Percentiles rank a stretch among this genome's conserved stretches.
Conservation (phyloP, 2,888 invertebrate species). For the Phortica okadai region DNA sequence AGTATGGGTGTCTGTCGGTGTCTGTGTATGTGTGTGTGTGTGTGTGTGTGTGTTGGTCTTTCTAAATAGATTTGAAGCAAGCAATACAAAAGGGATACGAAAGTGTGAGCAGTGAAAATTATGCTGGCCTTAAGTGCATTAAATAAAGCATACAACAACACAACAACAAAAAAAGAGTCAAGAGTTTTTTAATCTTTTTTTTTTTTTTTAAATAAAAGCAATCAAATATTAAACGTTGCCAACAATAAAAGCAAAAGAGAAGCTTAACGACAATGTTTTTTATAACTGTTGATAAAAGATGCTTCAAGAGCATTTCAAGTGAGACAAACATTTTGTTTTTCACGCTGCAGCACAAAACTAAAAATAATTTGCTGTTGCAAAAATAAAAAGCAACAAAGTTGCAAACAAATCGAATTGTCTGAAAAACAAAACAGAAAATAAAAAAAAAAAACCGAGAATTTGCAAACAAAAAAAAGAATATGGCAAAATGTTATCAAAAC, state of each 20-base stretch:
- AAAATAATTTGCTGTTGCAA: no score
- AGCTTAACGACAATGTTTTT: not conserved
- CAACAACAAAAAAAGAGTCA: no score
- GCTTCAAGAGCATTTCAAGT: not conserved
- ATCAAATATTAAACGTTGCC: not conserved
- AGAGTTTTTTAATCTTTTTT: no score
- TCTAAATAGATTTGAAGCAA: not conserved
- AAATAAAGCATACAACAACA: no score
- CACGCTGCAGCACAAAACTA: not conserved
- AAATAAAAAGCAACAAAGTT: no score
- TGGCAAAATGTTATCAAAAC: constrained; percentile 49
- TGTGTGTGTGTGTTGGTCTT: not conserved
- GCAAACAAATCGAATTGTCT: not conserved
- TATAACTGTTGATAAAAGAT: not conserved
- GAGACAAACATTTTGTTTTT: not conserved
- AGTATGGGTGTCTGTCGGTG: not conserved
- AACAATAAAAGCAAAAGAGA: not conserved
- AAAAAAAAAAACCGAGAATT: not conserved
- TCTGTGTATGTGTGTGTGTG: not conserved
- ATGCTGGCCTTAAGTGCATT: not conserved
- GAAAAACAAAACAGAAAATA: not conserved
- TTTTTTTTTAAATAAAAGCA: no score
- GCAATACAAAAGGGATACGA: not conserved
- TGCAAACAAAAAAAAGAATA: not conserved
- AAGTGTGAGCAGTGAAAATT: not conserved